A percentile compares a stretch with the other conserved stretches of the same genome.
Evolutionary conservation across 2,113 vertebrate genomes (phyloP).

Genomic region (Macrotis lagotis): DNA sequence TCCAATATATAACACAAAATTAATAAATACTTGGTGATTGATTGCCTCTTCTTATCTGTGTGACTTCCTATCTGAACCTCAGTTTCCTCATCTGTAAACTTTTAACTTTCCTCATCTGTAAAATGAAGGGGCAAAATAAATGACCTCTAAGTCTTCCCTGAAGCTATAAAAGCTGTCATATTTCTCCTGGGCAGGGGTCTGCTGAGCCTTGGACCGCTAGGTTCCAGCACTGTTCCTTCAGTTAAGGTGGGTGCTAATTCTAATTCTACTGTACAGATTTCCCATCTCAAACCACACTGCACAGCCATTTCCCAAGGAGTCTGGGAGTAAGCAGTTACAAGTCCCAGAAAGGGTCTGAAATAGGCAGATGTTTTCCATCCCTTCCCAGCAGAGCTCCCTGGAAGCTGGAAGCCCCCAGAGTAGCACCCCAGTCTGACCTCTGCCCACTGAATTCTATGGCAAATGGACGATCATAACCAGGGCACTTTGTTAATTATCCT

Average conservation of each 20-base stretch:
- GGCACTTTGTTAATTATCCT: neutral
- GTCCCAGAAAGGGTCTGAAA: neutral
- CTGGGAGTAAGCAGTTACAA: neutral
- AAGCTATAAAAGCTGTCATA: neutral
- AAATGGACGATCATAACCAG: neutral
- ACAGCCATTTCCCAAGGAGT: neutral
- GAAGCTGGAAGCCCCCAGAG: neutral
- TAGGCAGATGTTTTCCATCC: neutral
- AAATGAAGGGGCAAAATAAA: no score
- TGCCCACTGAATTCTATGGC: neutral
- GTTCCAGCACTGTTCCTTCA: neutral
- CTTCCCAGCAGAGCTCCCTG: neutral
- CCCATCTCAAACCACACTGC: neutral
- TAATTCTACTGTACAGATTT: neutral
- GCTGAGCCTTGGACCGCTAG: neutral
- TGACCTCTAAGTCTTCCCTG: neutral
- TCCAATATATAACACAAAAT: neutral
- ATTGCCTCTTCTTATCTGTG: no score
- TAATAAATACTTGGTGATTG: neutral
- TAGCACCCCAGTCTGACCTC: neutral
- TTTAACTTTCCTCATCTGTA: no score
- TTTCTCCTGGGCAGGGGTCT: neutral
- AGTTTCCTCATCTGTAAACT: no score
- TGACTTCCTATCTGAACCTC: no score
- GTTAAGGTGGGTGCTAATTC: neutral